Evolutionary conservation across 2,113 vertebrate species (phyloP).

Genomic region (Cottus gobio): DNA sequence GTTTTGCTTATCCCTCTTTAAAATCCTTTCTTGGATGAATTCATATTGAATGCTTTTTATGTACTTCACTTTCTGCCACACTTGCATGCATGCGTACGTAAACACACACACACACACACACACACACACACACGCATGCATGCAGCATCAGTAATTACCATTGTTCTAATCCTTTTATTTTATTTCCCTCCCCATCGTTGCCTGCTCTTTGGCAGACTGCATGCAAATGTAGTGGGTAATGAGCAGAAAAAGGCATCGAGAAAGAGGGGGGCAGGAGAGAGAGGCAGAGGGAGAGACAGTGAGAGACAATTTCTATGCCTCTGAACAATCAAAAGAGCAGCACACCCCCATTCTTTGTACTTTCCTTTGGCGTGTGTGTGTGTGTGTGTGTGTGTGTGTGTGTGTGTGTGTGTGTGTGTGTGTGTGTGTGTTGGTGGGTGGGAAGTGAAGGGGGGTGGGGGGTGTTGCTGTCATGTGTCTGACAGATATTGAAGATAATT

Average conservation of each 20-base stretch:
- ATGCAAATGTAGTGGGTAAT: slow-evolving; percentile 85
- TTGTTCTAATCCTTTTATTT: slow-evolving; percentile 84
- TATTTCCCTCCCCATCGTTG: slow-evolving; percentile 77
- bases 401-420: slow-evolving; percentile 53
- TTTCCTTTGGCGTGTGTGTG: slow-evolving; percentile 71
- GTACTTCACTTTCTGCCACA: slow-evolving; percentile 52
- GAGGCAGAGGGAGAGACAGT: slow-evolving; percentile 44
- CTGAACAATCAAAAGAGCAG: slow-evolving; percentile 83
- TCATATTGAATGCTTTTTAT: slow-evolving; percentile 34
- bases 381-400: slow-evolving; percentile 49
- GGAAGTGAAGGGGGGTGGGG: neutral
- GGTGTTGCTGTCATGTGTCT: slow-evolving; percentile 83
- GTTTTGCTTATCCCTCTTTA: slow-evolving; percentile 46
- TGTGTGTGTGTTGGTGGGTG: slow-evolving; percentile 60
- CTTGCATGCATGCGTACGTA: slow-evolving; percentile 28
- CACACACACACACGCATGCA: slow-evolving; percentile 23
- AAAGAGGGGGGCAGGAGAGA: slow-evolving; percentile 42
- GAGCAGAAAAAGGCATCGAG: slow-evolving; percentile 78
- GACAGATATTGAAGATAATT: slow-evolving; percentile 88
- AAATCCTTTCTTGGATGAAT: slow-evolving; percentile 48
- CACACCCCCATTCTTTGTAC: slow-evolving; percentile 82
- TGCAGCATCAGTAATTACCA: slow-evolving; percentile 74
- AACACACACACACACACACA: neutral
- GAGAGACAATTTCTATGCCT: slow-evolving; percentile 76
- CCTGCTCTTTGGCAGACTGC: slow-evolving; percentile 79